Evolutionary conservation across 2,797 vertebrate species (phyloP), one percentile per base, ranked within the genome.

Genomic region (Tapera naevia): DNA sequence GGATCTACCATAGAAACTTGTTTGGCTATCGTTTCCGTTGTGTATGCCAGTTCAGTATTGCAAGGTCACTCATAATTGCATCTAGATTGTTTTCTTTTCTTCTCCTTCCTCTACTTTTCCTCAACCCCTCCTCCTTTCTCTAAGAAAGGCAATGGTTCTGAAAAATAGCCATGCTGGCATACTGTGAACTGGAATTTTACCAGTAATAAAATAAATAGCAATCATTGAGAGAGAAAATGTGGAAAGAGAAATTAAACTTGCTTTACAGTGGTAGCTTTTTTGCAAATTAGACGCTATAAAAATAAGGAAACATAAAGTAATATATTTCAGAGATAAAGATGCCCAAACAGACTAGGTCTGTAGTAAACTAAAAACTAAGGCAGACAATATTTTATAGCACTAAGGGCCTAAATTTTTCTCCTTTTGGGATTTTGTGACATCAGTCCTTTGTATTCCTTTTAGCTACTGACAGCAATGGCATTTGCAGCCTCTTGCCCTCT

Each of bases 31-130:
- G 94, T 97, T 97, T 94, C 88, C 93, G 37, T 65, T 70, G 72
- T 72, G 33, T 88, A 80, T 94, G 72, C 64, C 89, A 92, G 80
- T 61, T 91, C 88, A 75, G 27, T 80, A 94, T 74, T 83, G 39
- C 94, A 97, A 96, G 88, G 91, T 96, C 94, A 95, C 89, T 95
- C 83, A 90, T 90, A 97, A 96, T 89, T 95, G 67, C 94, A 83
- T 86, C 69, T 94, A 86, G 53, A 92, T 75, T 33, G 73, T 95
- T 91, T 90, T 86, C 50, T 67, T 64, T n/a, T 41, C 48, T 39
- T 80, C 41, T 75, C 41, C 53, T 64, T 79, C 27, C 7, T 17
- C 11, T 35, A 89, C 35, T 85, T 39, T n/a, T 19, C 10, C 58
- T 28, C 67, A 64, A 30, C 76, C 18, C 76, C 61, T 83, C 45